Conservation (phyloP, 53 echinoderm and acorn worm species). For the Arbacia lixula region DNA sequence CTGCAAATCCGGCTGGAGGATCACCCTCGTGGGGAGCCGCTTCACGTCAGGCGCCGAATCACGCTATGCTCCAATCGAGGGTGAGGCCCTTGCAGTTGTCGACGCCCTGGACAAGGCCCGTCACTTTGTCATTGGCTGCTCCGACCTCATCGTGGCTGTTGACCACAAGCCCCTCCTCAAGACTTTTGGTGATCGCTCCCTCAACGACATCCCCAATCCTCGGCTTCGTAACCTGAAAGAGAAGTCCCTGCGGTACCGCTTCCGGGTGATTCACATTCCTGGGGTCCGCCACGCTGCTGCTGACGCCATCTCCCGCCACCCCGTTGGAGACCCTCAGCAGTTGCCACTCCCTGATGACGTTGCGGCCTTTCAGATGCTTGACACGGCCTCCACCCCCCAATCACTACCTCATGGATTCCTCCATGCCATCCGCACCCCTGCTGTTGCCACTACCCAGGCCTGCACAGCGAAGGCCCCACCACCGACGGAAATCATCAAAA, state of each 20-base stretch:
- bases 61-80: constrained; percentile 31
- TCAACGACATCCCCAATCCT: constrained; percentile 67
- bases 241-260: constrained; percentile 61
- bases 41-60: constrained; percentile 51
- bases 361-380: constrained; percentile 3
- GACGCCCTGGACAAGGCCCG: constrained; percentile 50
- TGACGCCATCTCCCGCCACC: constrained; percentile 60
- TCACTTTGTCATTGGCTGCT: constrained; percentile 57
- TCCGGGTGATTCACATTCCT: constrained; percentile 64
- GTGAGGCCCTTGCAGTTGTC: constrained; percentile 50
- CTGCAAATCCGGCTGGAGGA: constrained; percentile 59
- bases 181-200: constrained; percentile 42
- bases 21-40: constrained; percentile 51
- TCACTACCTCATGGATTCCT: constrained; percentile 7
- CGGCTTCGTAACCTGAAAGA: constrained; percentile 73
- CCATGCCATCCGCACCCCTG: neutral
- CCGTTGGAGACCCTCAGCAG: constrained; percentile 7
- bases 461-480: neutral
- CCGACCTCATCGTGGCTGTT: constrained; percentile 44
- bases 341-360: constrained; percentile 41
- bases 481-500: neutral
- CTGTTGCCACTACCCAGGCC: constrained; percentile 1
- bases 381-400: neutral
- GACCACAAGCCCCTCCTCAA: constrained; percentile 60
- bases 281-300: constrained; percentile 57